phyloP scores from a whole-genome alignment of 2,113 vertebrate genomes.

The Gracilinanus agilis region DNA sequence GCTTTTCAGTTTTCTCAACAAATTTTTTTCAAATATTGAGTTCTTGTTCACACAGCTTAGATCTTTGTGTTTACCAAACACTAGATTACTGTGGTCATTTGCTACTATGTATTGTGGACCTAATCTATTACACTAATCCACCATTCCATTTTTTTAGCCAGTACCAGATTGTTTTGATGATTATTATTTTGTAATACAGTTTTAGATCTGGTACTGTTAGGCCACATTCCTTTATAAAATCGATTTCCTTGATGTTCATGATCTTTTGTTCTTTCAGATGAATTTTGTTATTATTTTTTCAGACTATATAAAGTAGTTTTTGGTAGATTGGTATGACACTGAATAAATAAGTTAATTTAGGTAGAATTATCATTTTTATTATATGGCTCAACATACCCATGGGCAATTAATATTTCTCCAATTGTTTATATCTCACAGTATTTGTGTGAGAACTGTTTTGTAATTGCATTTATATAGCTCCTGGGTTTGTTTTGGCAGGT shows the following conservation, averaged over 20 bases:
- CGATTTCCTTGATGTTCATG: not conserved
- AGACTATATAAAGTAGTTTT: not conserved
- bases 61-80: not conserved
- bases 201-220: not conserved
- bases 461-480: not conserved
- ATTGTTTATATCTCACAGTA: not conserved
- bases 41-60: not conserved
- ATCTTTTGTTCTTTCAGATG: not conserved
- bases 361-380: not conserved
- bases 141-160: not conserved
- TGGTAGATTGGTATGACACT: not conserved
- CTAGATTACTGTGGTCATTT: not conserved
- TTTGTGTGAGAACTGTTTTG: not conserved
- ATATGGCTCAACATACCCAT: not conserved
- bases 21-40: not conserved
- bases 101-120: not conserved
- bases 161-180: not conserved
- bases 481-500: not conserved
- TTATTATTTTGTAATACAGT: not conserved
- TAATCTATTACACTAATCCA: not conserved
- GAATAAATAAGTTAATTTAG: not conserved
- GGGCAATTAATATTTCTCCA: not conserved
- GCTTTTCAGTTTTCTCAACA: not conserved
- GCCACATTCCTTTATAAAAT: not conserved
- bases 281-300: not conserved